phyloP scores from a whole-genome alignment of 2,113 vertebrate genomes.

The Pristiophorus japonicus region DNA sequence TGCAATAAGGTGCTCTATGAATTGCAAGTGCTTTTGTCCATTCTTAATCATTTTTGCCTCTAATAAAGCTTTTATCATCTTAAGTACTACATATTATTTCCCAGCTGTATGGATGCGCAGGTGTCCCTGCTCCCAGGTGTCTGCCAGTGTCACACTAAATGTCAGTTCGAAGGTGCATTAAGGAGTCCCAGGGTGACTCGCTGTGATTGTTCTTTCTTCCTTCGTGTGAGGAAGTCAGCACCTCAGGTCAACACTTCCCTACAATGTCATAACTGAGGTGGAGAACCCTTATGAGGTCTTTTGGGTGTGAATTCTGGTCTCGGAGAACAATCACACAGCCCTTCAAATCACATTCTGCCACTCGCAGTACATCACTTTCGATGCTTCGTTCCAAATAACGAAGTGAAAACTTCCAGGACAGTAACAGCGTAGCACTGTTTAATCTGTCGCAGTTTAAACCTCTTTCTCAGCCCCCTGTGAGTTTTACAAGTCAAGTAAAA shows the following conservation, averaged over 20 bases:
- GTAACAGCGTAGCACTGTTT: neutral
- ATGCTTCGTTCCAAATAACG: neutral
- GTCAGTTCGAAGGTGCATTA: neutral
- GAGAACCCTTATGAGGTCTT: neutral
- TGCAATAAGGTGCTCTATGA: neutral
- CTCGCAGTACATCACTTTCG: no score
- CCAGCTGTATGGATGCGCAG: neutral
- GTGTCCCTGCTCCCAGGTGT: neutral
- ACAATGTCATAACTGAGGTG: neutral
- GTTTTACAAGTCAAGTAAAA: neutral
- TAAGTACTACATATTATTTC: neutral
- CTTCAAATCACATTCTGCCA: neutral
- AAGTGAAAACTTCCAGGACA: no score
- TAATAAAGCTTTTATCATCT: neutral
- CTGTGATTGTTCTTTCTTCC: neutral
- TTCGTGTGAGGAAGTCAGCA: neutral
- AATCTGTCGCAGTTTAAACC: neutral
- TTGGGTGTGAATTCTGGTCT: neutral
- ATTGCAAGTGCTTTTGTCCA: neutral
- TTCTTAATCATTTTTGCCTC: neutral
- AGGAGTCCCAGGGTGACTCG: neutral
- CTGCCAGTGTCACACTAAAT: neutral
- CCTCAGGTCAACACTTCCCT: neutral
- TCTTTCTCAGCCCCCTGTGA: neutral
- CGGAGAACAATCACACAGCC: neutral